Base-by-base conservation (phyloP, 35 echinoderm and acorn worm genomes). In the Stichopus chloronotus region DNA sequence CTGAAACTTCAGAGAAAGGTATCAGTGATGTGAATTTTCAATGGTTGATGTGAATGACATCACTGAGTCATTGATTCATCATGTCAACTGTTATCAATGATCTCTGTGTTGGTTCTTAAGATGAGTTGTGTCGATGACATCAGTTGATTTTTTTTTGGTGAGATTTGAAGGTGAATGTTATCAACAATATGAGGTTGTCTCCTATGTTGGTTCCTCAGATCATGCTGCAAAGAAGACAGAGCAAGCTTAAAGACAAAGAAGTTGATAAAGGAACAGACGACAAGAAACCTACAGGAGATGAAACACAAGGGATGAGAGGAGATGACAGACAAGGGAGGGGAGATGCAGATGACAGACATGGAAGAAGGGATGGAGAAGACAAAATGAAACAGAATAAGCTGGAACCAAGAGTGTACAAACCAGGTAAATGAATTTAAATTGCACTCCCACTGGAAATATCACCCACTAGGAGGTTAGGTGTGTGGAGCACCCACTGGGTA, bases 391-490 rank as follows among this genome's bases (percentile, higher is more conserved):
- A 57, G 14, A 56, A 72, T 9, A 92, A 91, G 60, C 90, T 88
- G 24, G 97, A 98, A 78, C 59, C 54, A 53, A 93, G 76, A 92
- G 84, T 80, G 11, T 96, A 96, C 56, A 95, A 96, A 92, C 97
- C 97, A 96, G 92, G 96, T 98, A 92, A 65, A 23, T 6, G 17
- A 69, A n/a, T 10, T 78, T 23, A 17, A 78, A 78, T 43, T 43
- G 30, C 30, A 43, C 30, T 43, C 30, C 30, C 3, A 43, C 30
- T 43, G 30, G 30, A 43, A 43, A 43, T 43, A 43, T 43, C 30
- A 43, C 30, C 30, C 30, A 43, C 30, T 43, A 43, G 30, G 30
- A 43, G 30, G 30, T 43, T 43, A 43, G 30, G 30, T 43, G 3
- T 43, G 1, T 43, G 30, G 30, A 43, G 30, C 30, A 43, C 30